These are phyloP conservation scores for Gasterosteus aculeatus DNA, from an alignment of 2,113 vertebrate genomes.

Conservation along the genomic window DNA sequence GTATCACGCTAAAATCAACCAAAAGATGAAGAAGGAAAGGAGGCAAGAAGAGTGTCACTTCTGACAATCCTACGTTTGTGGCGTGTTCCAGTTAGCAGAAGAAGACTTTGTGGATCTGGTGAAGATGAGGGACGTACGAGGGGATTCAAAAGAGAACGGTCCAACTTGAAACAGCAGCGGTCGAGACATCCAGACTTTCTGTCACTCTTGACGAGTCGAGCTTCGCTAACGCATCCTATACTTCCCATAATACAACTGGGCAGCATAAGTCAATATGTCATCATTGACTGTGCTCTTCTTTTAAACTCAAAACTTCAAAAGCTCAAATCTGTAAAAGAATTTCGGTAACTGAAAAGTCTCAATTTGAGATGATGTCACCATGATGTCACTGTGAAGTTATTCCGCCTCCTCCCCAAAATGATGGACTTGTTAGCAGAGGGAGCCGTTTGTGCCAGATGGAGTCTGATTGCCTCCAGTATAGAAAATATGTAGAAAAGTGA, in stretches of 20 bases:
- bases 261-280: background rate
- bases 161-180: background rate
- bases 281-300: background rate
- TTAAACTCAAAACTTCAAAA: background rate
- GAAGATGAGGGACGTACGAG: background rate
- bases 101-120: background rate
- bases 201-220: background rate
- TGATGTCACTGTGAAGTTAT: background rate
- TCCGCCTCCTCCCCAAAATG: too few species aligned
- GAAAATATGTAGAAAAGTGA: background rate
- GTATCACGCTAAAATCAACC: background rate
- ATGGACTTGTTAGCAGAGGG: background rate
- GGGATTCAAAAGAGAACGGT: background rate
- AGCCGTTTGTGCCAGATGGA: background rate
- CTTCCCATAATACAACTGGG: slow-evolving; percentile 8
- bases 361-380: background rate
- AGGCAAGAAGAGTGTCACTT: background rate
- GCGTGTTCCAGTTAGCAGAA: background rate
- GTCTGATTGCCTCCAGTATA: too few species aligned
- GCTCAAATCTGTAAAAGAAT: too few species aligned
- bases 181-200: background rate
- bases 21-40: background rate
- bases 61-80: background rate
- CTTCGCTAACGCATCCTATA: background rate
- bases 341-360: background rate